phyloP scores from a whole-genome alignment of 2,797 vertebrate species.

The Crax fasciolata region DNA sequence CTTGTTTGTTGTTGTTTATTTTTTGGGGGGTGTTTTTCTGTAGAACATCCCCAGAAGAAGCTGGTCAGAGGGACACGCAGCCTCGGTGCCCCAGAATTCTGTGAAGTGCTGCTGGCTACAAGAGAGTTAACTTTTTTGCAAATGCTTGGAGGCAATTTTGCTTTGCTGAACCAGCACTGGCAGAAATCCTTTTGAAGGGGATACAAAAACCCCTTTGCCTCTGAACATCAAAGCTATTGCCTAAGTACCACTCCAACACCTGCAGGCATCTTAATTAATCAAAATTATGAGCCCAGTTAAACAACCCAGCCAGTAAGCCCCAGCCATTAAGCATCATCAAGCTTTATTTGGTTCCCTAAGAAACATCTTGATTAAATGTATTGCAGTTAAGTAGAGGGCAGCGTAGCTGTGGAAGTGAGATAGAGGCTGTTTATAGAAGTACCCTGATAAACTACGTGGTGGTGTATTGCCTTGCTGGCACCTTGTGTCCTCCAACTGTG shows the following conservation, averaged over 20 bases:
- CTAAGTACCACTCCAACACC: conserved; percentile 60
- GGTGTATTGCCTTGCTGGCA: neutral
- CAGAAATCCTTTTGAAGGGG: conserved; percentile 27
- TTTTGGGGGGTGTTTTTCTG: neutral
- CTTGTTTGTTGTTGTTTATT: no score
- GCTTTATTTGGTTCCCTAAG: conserved; percentile 67
- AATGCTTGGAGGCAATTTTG: neutral
- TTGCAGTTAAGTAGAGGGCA: conserved; percentile 36
- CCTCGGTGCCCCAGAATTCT: neutral
- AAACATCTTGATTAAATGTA: conserved; percentile 69
- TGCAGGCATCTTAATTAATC: conserved; percentile 71
- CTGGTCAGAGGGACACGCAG: neutral
- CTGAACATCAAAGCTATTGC: conserved; percentile 16
- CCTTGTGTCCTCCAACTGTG: neutral
- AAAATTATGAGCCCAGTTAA: conserved; percentile 70
- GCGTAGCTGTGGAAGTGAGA: conserved; percentile 6
- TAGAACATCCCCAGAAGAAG: neutral
- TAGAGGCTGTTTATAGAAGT: neutral
- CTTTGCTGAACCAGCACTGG: conserved; percentile 11
- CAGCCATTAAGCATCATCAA: conserved; percentile 65
- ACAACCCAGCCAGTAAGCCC: conserved; percentile 53
- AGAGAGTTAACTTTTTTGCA: neutral
- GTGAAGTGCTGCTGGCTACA: neutral
- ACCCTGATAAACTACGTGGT: neutral
- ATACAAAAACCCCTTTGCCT: conserved; percentile 20